Percentiles rank a stretch among this genome's conserved stretches.
Evolutionary conservation across 2,113 vertebrate genomes (phyloP).

Genomic region (Mormyrus iriodes): DNA sequence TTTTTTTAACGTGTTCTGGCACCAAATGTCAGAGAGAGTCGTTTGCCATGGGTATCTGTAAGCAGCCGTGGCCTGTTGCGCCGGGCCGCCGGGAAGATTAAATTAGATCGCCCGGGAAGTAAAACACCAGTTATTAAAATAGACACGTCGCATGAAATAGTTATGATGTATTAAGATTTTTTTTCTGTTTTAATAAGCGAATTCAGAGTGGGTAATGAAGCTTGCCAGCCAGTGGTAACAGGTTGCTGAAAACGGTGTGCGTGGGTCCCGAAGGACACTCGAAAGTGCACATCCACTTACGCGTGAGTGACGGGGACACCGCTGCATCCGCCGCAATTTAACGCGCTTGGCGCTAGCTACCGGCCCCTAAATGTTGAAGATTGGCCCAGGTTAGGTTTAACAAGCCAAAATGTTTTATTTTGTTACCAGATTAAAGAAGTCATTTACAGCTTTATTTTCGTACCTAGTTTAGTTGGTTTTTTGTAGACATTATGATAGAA

Average conservation of each 20-base stretch:
- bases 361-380: neutral
- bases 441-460: neutral
- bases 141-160: neutral
- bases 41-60: neutral
- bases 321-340: neutral
- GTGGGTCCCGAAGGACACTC: neutral
- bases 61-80: neutral
- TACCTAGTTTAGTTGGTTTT: neutral
- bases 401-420: neutral
- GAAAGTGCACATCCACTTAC: neutral
- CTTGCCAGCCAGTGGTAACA: neutral
- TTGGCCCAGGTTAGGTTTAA: neutral
- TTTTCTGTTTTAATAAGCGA: neutral
- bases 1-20: neutral
- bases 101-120: neutral
- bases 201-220: neutral
- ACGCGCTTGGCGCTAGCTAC: neutral
- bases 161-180: neutral
- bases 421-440: neutral
- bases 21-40: neutral
- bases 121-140: neutral
- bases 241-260: neutral
- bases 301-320: neutral
- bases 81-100: neutral
- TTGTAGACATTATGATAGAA: neutral